Base-by-base conservation (phyloP, 2,888 invertebrate species). In the Acronicta aceris region DNA sequence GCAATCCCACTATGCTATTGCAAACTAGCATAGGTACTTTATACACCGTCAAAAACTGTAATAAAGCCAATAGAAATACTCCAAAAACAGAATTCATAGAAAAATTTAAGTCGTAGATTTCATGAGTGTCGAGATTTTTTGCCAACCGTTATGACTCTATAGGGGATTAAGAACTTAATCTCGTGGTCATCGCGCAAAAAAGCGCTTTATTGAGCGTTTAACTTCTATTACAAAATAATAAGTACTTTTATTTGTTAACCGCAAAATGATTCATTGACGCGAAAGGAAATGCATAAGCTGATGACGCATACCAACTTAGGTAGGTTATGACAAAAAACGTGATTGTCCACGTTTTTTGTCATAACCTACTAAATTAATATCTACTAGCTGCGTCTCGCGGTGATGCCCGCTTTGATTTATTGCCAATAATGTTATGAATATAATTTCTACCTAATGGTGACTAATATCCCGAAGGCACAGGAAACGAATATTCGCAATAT, bases 211-310 rank as follows among this genome's bases (percentile, higher is more conserved):
- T 51, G 21, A 51, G 21, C 66, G 41, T 45, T 51, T 41, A 65
- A 47, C 49, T 36, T 21, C 5, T 9, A 41, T 49, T 51, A 55
- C 49, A 65, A 57, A 64, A 52, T 63, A 47, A 52, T 27, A n/a
- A n/a, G n/a, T n/a, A 36, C 13, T 51, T 62, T 58, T 64, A 49
- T 71, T 63, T 56, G 49, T 27, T 55, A 49, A 52, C 27, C 43
- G 15, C 52, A 53, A 40, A 25, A 27, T 68, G 71, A 71, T 54
- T 71, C 49, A 71, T 58, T 71, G 46, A 58, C 43, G 41, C 57
- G 17, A 64, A 45, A 47, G 67, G 71, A 71, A 65, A 42, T 71
- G 65, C 67, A 21, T 21, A 43, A 21, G 16, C 41, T 15, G 41
- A 12, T 33, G 33, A 33, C 33, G 33, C 33, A 33, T 33, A 33